phyloP scores from a whole-genome alignment of 2,113 vertebrate species.

The Isurus oxyrinchus region DNA sequence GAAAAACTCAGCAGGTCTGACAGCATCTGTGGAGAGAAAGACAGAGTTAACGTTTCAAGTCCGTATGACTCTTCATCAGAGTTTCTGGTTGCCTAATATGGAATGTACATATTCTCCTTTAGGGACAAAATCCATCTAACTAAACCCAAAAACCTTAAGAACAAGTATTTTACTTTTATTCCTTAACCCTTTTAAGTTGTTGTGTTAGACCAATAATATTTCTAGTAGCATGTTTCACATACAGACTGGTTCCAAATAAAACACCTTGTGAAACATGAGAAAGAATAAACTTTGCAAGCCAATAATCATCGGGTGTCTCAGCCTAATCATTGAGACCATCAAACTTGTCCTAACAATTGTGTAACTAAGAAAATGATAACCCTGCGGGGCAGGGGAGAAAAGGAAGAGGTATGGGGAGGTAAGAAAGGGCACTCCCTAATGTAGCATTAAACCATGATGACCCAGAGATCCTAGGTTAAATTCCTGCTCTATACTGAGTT shows the following conservation, averaged over 20 bases:
- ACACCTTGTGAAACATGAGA: background rate
- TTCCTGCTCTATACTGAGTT: background rate
- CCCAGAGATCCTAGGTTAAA: background rate
- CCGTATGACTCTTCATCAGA: too few species aligned
- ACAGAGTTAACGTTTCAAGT: too few species aligned
- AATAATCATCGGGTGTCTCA: background rate
- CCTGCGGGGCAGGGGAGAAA: too few species aligned
- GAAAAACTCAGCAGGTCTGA: too few species aligned
- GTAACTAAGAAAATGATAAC: background rate
- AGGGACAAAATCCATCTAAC: background rate
- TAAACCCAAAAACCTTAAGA: background rate
- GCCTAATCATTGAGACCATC: background rate
- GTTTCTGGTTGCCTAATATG: background rate
- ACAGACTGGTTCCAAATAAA: background rate
- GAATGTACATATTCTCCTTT: background rate
- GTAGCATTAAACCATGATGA: background rate
- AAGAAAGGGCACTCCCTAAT: too few species aligned
- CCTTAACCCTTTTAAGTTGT: background rate
- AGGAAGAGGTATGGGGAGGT: background rate
- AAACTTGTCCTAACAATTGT: background rate
- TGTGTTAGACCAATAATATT: background rate
- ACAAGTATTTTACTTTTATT: background rate
- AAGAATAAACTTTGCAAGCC: background rate
- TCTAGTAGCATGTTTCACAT: background rate
- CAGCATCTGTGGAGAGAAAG: too few species aligned